These are phyloP conservation scores for Iguana delicatissima DNA, from an alignment of 2,797 vertebrate species.

Conservation along the genomic window DNA sequence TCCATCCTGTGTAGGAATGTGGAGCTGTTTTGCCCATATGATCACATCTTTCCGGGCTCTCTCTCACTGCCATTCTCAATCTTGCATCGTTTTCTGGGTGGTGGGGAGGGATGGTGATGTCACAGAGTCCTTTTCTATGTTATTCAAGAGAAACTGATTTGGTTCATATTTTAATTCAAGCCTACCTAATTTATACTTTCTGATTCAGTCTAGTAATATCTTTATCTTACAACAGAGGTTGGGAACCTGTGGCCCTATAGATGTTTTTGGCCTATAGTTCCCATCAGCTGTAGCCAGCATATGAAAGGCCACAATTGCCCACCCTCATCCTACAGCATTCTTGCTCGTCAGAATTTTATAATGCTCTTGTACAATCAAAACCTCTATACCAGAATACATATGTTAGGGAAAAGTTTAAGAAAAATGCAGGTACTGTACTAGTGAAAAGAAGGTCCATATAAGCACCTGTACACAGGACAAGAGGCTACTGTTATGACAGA, in stretches of 20 bases:
- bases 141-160: neutral
- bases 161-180: neutral
- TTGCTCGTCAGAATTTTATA: neutral
- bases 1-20: neutral
- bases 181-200: neutral
- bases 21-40: neutral
- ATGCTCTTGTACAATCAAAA: neutral
- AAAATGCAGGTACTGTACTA: too few species aligned
- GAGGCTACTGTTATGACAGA: too few species aligned
- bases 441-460: too few species aligned
- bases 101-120: neutral
- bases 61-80: neutral
- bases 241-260: too few species aligned
- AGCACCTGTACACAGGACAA: too few species aligned
- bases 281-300: too few species aligned
- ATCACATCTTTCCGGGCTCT: neutral
- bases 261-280: too few species aligned
- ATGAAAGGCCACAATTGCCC: neutral
- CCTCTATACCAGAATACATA: too few species aligned
- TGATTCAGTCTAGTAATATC: neutral
- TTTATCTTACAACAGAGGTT: too few species aligned
- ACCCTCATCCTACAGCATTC: too few species aligned
- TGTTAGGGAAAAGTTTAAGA: too few species aligned
- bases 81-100: neutral
- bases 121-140: neutral